These are phyloP conservation scores for Ivindomyrus marchei DNA, from an alignment of 2,113 vertebrate genomes.

Conservation along the genomic window DNA sequence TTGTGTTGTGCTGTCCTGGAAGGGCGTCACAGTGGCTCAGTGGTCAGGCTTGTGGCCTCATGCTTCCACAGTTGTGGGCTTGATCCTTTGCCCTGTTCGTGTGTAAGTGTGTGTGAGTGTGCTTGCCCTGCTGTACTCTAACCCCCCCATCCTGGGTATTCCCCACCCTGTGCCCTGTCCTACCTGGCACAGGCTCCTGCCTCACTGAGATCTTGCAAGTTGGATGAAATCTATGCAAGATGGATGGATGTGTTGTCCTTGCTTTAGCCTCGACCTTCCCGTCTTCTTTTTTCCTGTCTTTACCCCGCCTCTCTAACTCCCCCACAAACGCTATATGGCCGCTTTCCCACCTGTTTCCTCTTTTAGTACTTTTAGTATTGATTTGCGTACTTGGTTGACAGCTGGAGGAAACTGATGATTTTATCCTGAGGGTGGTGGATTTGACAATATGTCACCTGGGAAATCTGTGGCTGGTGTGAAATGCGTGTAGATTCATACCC, in stretches of 20 bases:
- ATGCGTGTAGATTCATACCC: not conserved
- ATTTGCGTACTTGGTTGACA: slow-evolving; percentile 52
- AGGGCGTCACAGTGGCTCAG: not conserved
- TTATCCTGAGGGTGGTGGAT: not conserved
- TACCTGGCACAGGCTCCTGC: not conserved
- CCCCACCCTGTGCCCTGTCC: not conserved
- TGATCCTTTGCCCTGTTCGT: not conserved
- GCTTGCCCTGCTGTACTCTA: not conserved
- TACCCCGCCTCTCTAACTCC: slow-evolving; percentile 15
- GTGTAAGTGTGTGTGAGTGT: not conserved
- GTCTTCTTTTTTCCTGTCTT: not conserved
- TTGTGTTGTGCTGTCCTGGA: not conserved
- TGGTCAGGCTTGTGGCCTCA: not conserved
- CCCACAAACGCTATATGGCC: not conserved
- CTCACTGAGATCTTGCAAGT: not conserved
- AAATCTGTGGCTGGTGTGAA: slow-evolving; percentile 29
- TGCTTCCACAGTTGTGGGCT: not conserved
- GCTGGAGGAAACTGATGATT: slow-evolving; percentile 47
- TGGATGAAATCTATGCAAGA: not conserved
- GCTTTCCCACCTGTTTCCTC: slow-evolving; percentile 44
- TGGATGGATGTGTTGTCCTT: not conserved
- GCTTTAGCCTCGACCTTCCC: slow-evolving; percentile 7
- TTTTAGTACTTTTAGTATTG: slow-evolving; percentile 48
- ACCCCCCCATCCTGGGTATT: not conserved
- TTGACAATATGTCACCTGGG: slow-evolving; percentile 34